phyloP scores from a whole-genome alignment of 2,113 vertebrate genomes.

The Odocoileus hemionus region DNA sequence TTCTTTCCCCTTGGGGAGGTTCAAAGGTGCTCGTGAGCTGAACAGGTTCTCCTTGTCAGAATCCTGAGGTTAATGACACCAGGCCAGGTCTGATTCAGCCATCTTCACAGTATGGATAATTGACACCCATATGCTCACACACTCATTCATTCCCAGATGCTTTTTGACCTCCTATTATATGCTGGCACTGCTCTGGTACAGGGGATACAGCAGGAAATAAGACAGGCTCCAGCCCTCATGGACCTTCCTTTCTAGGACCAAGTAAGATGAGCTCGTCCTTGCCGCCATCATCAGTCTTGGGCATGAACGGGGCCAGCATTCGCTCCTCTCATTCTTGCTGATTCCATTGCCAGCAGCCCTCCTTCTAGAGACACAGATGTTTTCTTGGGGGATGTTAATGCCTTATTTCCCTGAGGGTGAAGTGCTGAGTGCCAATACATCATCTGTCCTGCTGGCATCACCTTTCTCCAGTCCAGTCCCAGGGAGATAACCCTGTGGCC shows the following conservation, averaged over 20 bases:
- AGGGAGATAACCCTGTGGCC: not conserved
- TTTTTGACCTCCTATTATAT: not conserved
- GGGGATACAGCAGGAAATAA: not conserved
- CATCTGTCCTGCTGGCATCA: not conserved
- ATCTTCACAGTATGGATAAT: not conserved
- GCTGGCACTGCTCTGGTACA: not conserved
- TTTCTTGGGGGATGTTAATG: not conserved
- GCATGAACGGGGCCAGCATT: not conserved
- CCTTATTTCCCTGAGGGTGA: not conserved
- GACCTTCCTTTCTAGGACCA: not conserved
- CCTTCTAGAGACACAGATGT: not conserved
- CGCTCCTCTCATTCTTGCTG: not conserved
- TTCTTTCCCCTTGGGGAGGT: not conserved
- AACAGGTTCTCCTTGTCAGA: not conserved
- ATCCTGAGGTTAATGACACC: not conserved
- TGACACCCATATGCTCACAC: not conserved
- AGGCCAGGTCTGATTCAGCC: not conserved
- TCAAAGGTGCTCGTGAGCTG: not conserved
- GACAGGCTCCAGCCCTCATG: not conserved
- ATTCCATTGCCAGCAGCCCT: not conserved
- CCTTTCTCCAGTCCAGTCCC: rapidly evolving
- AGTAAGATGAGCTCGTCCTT: not conserved
- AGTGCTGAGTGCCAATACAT: too few species aligned
- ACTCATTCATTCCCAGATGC: not conserved
- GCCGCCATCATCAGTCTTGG: rapidly evolving